phyloP scores from a whole-genome alignment of 2,113 vertebrate genomes.

The Amphilophus citrinellus region DNA sequence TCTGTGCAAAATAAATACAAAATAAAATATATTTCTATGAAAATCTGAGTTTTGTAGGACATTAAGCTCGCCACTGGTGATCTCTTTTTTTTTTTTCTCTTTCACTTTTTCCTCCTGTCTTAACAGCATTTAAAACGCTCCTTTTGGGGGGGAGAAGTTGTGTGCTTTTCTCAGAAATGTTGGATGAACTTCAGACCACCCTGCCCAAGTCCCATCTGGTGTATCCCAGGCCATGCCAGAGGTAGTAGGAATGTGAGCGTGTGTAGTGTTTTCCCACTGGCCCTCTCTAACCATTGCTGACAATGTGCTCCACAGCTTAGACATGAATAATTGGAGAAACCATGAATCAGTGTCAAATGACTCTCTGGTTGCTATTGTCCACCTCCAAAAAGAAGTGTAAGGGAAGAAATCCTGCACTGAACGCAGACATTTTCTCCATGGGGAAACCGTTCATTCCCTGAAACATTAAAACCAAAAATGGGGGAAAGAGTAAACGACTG shows the following conservation, averaged over 20 bases:
- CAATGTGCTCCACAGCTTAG: constrained; percentile 59
- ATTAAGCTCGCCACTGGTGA: constrained; percentile 38
- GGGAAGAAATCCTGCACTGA: constrained; percentile 20
- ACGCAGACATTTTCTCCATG: constrained; percentile 18
- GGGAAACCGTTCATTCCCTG: constrained; percentile 36
- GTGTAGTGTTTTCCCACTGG: constrained; percentile 73
- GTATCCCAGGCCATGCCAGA: constrained; percentile 68
- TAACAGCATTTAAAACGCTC: constrained; percentile 46
- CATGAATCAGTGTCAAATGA: constrained; percentile 65
- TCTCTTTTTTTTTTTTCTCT: constrained; percentile 31
- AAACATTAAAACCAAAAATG: constrained; percentile 53
- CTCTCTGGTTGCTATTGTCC: constrained; percentile 54
- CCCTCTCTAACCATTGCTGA: constrained; percentile 60
- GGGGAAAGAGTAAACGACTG: constrained; percentile 53
- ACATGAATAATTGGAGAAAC: constrained; percentile 63
- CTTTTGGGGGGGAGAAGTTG: constrained; percentile 3
- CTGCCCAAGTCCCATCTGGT: constrained; percentile 75
- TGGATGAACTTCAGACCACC: constrained; percentile 77
- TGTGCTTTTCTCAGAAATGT: constrained; percentile 68
- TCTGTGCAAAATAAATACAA: not conserved
- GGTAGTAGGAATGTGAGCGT: constrained; percentile 73
- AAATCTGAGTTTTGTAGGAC: constrained; percentile 35
- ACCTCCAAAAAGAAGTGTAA: constrained; percentile 8
- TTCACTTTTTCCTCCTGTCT: constrained; percentile 46
- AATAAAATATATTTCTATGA: constrained; percentile 20